Base-by-base conservation (phyloP, 2,113 vertebrate species). In the Tauraco erythrolophus region DNA sequence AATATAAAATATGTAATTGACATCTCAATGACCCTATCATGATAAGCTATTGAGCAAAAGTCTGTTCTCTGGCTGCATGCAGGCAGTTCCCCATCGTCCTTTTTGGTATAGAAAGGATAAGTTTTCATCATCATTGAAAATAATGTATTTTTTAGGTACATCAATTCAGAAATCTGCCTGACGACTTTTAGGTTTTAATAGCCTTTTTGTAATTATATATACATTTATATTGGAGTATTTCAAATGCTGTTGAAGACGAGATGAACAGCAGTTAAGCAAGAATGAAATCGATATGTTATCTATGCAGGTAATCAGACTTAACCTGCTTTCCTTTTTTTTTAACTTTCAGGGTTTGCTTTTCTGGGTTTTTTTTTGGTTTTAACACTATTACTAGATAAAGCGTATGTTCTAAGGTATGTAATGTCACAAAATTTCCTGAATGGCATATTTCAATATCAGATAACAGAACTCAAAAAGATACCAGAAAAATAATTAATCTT, bases 1-100 rank as follows among this genome's bases (percentile, higher is more conserved):
- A 88, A 92, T 93, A 92, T 77, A 85, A 92, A 93, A 83, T 61
- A 70, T 6, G 37, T 33, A 61, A 76, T 45, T 89, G 95, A 74
- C 89, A 95, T 64, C 71, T 77, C 85, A 37, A 7, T 77, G 88
- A 94, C 76, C 94, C 80, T 28, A 46, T 25, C 68, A 16, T 2
- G 30, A 61, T 10, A 64, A 83, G 91, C 53, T 64, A 4, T 2
- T 50, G 66, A 72, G 78, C 37, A 43, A 25, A 65, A 72, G 41
- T 27, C 84, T 57, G 57, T 31, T 78, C 80, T 68, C 24, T 4
- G 4, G 45, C 72, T 80, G 64, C 22, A 3, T 14, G n/a, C 46
- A 64, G 66, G 25, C 84, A 74, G 45, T 5, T 91, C 60, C 46
- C 70, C 75, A 65, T 56, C 82, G 53, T 27, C 70, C 46, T 15